Conservation (phyloP, 2,888 invertebrate species). For the Acrobasis repandana region DNA sequence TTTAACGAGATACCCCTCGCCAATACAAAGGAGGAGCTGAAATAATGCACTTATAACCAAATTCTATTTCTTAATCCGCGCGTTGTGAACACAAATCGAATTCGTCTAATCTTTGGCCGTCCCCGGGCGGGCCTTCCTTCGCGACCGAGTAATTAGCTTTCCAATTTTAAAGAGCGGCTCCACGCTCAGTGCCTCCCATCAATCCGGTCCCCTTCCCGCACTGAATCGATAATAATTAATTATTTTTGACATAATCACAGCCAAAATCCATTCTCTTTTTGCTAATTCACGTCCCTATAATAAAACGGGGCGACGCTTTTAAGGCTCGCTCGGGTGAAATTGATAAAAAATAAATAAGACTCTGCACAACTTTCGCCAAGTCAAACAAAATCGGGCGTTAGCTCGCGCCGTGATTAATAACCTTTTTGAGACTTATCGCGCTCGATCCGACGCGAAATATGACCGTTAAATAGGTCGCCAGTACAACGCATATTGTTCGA, state of each 20-base stretch:
- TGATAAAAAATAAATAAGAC: slow-evolving; percentile 81
- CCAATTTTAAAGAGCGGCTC: slow-evolving; percentile 73
- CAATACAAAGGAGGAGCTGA: slow-evolving; percentile 8
- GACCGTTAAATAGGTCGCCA: slow-evolving; percentile 21
- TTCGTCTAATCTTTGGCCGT: slow-evolving; percentile 56
- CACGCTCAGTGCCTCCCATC: slow-evolving; percentile 63
- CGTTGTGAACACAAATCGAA: slow-evolving; percentile 34
- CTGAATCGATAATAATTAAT: slow-evolving; percentile 87
- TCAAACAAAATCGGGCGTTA: slow-evolving; percentile 70
- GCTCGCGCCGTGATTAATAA: slow-evolving; percentile 71
- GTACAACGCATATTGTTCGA: slow-evolving; percentile 27
- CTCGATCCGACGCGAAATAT: slow-evolving; percentile 24
- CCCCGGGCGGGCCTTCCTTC: slow-evolving; percentile 50
- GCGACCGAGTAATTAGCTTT: slow-evolving; percentile 75
- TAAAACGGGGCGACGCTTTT: slow-evolving; percentile 78
- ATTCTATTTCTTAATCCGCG: slow-evolving; percentile 19
- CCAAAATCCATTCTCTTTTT: slow-evolving; percentile 86
- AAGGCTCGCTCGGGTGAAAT: slow-evolving; percentile 71
- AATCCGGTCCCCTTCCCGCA: slow-evolving; percentile 70
- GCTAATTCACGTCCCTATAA: slow-evolving; percentile 87
- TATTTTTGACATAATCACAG: slow-evolving; percentile 88
- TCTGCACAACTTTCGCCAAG: slow-evolving; percentile 67
- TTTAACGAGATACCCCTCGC: slow-evolving; percentile 25
- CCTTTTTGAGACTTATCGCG: slow-evolving; percentile 45
- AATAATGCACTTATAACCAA: slow-evolving; percentile 15